phyloP scores from a whole-genome alignment of 2,888 invertebrate species.

The Andrena haemorrhoa region DNA sequence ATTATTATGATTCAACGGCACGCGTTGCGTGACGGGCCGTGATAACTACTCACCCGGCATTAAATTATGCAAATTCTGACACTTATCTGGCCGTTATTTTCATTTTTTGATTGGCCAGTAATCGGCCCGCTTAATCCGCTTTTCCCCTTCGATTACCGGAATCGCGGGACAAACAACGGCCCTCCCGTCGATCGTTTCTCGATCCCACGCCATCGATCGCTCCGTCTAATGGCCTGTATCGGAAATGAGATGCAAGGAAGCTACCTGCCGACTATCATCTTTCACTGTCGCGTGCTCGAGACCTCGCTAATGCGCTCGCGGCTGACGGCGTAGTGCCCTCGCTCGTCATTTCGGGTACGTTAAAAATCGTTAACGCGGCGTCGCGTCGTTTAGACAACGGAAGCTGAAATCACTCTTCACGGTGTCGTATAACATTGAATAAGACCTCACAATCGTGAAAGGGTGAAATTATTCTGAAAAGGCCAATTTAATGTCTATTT shows the following conservation, averaged over 20 bases:
- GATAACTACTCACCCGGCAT: slow-evolving; percentile 34
- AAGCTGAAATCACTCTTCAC: neutral
- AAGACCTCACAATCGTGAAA: no score
- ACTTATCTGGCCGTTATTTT: slow-evolving; percentile 36
- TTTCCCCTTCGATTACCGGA: slow-evolving; percentile 3
- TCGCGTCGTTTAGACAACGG: neutral
- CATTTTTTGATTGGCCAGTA: slow-evolving; percentile 19
- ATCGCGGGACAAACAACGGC: slow-evolving; percentile 22
- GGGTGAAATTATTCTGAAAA: slow-evolving; percentile 1
- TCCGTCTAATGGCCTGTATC: neutral
- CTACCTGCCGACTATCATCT: neutral
- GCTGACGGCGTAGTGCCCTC: neutral
- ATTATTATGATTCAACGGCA: slow-evolving; percentile 32
- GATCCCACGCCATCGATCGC: neutral
- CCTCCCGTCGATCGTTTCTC: neutral
- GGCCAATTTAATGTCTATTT: neutral
- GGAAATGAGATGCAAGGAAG: neutral
- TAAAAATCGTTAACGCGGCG: neutral
- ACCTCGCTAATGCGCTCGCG: neutral
- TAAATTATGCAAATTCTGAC: slow-evolving; percentile 46
- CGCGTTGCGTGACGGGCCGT: slow-evolving; percentile 41
- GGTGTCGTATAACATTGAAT: neutral
- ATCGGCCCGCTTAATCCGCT: slow-evolving; percentile 1
- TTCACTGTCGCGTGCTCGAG: neutral
- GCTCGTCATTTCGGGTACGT: neutral